A percentile compares a stretch with the other conserved stretches of the same genome.
Conservation (phyloP, 2,113 vertebrate species). For the Chaetodon trifascialis region DNA sequence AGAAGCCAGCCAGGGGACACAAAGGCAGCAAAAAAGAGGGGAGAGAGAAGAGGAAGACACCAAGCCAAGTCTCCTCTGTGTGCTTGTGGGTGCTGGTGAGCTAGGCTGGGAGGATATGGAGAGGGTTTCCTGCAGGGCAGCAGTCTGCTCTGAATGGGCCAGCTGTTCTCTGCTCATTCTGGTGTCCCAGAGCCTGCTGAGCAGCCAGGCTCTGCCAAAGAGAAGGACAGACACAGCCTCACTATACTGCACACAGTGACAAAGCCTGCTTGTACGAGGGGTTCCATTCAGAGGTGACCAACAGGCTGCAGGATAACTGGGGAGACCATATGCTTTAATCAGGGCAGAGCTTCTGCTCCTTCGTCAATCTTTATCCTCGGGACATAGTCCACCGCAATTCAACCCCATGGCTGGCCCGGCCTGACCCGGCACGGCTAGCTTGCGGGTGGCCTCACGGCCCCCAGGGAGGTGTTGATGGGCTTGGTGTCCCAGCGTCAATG, state of each 20-base stretch:
- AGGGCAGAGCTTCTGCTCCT: slow-evolving; percentile 48
- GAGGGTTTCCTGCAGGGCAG: slow-evolving; percentile 69
- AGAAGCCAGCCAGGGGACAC: slow-evolving; percentile 73
- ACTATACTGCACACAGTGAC: slow-evolving; percentile 46
- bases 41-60: slow-evolving; percentile 35
- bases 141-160: slow-evolving; percentile 80
- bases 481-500: slow-evolving; percentile 39
- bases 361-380: slow-evolving; percentile 39
- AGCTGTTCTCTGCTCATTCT: slow-evolving; percentile 76
- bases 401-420: slow-evolving; percentile 23
- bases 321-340: slow-evolving; percentile 70
- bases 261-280: slow-evolving; percentile 56
- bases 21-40: slow-evolving; percentile 37
- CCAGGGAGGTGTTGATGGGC: slow-evolving; percentile 71
- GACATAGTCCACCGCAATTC: slow-evolving; percentile 52
- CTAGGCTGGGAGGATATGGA: slow-evolving; percentile 60
- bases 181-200: slow-evolving; percentile 59
- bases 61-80: slow-evolving; percentile 64
- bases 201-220: slow-evolving; percentile 55
- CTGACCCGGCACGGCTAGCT: slow-evolving; percentile 44
- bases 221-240: slow-evolving; percentile 44
- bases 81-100: slow-evolving; percentile 72
- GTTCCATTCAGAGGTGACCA: slow-evolving; percentile 67
- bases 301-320: slow-evolving; percentile 60
- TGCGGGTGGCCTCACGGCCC: slow-evolving; percentile 46